These are phyloP conservation scores for Struthidea cinerea DNA, from an alignment of 2,113 vertebrate genomes.

Conservation along the genomic window DNA sequence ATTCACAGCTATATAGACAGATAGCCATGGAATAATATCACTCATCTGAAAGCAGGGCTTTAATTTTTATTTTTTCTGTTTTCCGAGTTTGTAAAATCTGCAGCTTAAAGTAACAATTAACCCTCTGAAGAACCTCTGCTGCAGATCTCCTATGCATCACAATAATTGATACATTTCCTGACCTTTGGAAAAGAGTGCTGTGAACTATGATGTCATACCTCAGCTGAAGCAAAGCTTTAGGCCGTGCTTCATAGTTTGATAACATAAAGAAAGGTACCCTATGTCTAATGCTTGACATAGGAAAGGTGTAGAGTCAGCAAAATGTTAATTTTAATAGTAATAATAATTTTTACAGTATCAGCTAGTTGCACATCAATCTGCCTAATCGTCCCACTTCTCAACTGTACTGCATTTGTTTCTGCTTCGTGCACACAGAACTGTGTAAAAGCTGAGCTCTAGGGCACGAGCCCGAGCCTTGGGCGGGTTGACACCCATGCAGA, in stretches of 20 bases:
- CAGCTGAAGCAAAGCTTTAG: neutral
- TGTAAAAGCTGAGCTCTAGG: neutral
- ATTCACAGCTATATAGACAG: neutral
- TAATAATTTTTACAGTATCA: neutral
- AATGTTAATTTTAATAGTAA: conserved; percentile 28
- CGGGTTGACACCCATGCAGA: neutral
- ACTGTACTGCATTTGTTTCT: neutral
- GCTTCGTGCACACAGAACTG: neutral
- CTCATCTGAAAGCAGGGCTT: neutral
- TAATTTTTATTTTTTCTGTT: neutral
- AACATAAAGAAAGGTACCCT: conserved; percentile 1
- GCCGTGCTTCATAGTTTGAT: neutral
- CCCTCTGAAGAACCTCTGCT: conserved; percentile 3
- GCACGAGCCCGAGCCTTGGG: neutral
- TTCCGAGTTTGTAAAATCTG: neutral
- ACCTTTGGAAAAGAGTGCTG: neutral
- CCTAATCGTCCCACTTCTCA: neutral
- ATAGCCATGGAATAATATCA: neutral
- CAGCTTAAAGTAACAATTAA: conserved; percentile 30
- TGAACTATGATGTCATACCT: conserved; percentile 32
- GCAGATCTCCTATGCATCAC: neutral
- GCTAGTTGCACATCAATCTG: neutral
- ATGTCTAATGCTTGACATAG: neutral
- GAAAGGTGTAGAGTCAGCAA: conserved; percentile 32
- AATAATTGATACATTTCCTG: neutral